These are phyloP conservation scores for Ochropleura leucogaster DNA, from an alignment of 2,888 invertebrate species.

Conservation along the genomic window DNA sequence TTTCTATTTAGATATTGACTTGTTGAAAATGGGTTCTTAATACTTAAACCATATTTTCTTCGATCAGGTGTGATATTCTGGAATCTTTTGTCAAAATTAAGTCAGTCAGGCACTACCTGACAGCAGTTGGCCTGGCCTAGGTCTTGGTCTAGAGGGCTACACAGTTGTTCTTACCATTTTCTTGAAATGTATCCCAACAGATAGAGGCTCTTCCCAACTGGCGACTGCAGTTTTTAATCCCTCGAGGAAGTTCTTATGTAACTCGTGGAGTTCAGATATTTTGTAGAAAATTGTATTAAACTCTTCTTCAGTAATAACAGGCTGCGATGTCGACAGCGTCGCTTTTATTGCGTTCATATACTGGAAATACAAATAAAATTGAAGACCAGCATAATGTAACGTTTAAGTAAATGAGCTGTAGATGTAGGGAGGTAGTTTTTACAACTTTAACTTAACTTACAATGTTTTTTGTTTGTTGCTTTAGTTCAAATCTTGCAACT, in stretches of 20 bases:
- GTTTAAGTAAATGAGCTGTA: background rate
- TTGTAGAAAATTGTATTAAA: slow-evolving; percentile 98
- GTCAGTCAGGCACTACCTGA: background rate
- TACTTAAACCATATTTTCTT: background rate
- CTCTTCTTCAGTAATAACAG: slow-evolving; percentile 96
- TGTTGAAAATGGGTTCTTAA: background rate
- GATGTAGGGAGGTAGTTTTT: too few species aligned
- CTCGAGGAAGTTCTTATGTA: slow-evolving; percentile 96
- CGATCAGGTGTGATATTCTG: background rate
- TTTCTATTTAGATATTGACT: background rate
- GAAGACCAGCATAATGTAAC: background rate
- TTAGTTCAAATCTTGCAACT: too few species aligned
- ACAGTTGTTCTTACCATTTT: slow-evolving; percentile 91
- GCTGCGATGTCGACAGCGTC: slow-evolving; percentile 96
- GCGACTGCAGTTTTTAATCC: slow-evolving; percentile 93
- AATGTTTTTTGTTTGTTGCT: too few species aligned
- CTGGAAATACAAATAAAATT: slow-evolving; percentile 82
- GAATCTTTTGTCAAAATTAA: background rate
- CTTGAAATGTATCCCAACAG: slow-evolving; percentile 96
- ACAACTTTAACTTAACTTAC: too few species aligned
- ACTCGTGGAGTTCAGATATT: slow-evolving; percentile 95
- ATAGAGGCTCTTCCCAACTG: slow-evolving; percentile 94
- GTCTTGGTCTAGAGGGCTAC: background rate
- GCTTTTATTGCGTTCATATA: slow-evolving; percentile 98
- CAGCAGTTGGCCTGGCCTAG: background rate